Evolutionary conservation across 2,888 invertebrate species (phyloP).

Genomic region (Ernsta delagoae): DNA sequence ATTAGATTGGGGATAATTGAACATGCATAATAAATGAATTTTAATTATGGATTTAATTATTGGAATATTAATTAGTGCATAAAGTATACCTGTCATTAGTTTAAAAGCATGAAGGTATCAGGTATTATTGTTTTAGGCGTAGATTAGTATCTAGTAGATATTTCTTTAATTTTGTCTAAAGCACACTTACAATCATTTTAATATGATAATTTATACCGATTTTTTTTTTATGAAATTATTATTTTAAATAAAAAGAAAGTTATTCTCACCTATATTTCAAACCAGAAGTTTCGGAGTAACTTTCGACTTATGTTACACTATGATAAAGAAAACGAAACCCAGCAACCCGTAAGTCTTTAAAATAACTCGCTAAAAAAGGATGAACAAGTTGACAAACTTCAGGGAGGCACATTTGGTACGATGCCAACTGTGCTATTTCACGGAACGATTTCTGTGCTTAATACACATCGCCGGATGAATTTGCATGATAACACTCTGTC

Average conservation of each 20-base stretch:
- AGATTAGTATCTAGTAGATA: too few relatives aligned
- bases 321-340: constrained; percentile 42
- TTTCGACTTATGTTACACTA: not conserved
- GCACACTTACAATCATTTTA: too few relatives aligned
- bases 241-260: too few relatives aligned
- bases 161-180: too few relatives aligned
- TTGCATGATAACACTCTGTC: constrained; percentile 53
- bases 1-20: constrained; percentile 3
- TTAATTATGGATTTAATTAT: not conserved
- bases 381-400: constrained; percentile 62
- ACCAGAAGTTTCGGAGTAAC: too few relatives aligned
- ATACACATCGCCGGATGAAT: constrained; percentile 57
- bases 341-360: constrained; percentile 43
- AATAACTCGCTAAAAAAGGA: constrained; percentile 39
- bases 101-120: too few relatives aligned
- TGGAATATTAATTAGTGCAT: not conserved
- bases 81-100: too few relatives aligned
- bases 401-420: constrained; percentile 56
- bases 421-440: constrained; percentile 66
- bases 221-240: too few relatives aligned
- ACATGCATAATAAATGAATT: constrained; percentile 13
- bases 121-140: too few relatives aligned
- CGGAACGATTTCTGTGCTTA: constrained; percentile 60
- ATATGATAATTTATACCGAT: too few relatives aligned
- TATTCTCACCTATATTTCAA: too few relatives aligned